A percentile compares a stretch with the other conserved stretches of the same genome.
Evolutionary conservation across 2,888 invertebrate species (phyloP).

Genomic region (Aproaerema taeniolella): DNA sequence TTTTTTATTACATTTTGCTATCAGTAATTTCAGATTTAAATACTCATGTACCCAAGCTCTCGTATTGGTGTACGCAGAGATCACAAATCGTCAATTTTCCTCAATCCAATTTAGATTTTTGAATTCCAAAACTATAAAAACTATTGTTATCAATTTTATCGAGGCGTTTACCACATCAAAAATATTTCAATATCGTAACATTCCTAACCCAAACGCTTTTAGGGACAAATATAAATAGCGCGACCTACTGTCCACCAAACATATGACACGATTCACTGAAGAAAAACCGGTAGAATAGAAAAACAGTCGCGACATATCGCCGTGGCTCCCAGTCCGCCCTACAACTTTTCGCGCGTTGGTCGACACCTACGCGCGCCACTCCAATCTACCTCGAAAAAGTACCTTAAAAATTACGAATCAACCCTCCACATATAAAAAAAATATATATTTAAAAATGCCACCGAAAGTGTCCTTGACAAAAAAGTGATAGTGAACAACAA

Average conservation of each 20-base stretch:
- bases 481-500: slow-evolving; percentile 14
- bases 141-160: too few relatives aligned
- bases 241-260: slow-evolving; percentile 47
- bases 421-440: background rate
- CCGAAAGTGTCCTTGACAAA: slow-evolving; percentile 11
- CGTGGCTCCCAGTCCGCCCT: slow-evolving; percentile 56
- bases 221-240: slow-evolving; percentile 59
- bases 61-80: too few relatives aligned
- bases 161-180: too few relatives aligned
- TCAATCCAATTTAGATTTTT: too few relatives aligned
- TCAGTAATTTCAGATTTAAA: too few relatives aligned
- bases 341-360: slow-evolving; percentile 63
- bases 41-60: too few relatives aligned
- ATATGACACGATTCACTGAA: slow-evolving; percentile 53
- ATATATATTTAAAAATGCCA: slow-evolving; percentile 2
- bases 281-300: slow-evolving; percentile 58
- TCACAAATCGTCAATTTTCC: too few relatives aligned
- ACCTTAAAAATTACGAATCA: slow-evolving; percentile 18
- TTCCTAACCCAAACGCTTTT: slow-evolving; percentile 28
- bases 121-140: too few relatives aligned
- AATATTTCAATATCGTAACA: too few relatives aligned
- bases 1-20: too few relatives aligned
- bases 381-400: slow-evolving; percentile 25
- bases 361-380: slow-evolving; percentile 49
- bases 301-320: slow-evolving; percentile 49